Evolutionary conservation across 2,797 vertebrate species (phyloP), one percentile per base, ranked within the genome.

Genomic region (Characodon lateralis): DNA sequence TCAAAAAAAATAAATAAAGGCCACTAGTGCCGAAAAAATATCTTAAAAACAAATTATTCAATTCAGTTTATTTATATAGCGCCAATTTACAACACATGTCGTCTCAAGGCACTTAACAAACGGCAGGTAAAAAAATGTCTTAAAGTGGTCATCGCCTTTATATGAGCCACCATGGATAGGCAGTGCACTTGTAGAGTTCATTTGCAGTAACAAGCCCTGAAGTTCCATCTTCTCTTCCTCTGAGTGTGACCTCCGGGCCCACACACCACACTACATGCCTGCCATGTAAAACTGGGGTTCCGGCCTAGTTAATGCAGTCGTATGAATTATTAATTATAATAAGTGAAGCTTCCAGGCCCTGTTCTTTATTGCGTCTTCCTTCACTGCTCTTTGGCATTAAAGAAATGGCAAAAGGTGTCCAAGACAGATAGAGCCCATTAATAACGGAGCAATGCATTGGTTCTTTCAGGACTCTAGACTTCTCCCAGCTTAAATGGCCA

Each of bases 311-410:
- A 91, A 92, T 88, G 86, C 83, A 84, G 73, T 72, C 69, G 41
- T 79, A 92, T 94, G 81, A 92, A 94, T 94, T 92, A 95, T 93
- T 92, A 92, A 93, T 93, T 86, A 81, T 90, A 92, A 91, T 94
- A 93, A 92, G 87, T 84, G 81, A 82, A 86, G 85, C 83, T 89
- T 81, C 86, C 72, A 83, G 86, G 86, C 87, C 83, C 71, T 78
- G 81, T 88, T 78, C 85, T 93, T 91, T 92, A 93, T 89, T 90
- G 83, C 73, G 8, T 89, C 76, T 81, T 90, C 83, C 85, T 84
- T 90, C 79, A 78, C 80, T 76, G 86, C 84, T 83, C 85, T 73
- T 74, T 89, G 88, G 85, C 89, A 89, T 90, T 89, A 89, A 84
- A 87, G 83, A 89, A 91, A 90, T 87, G 85, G 83, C 88, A 90